Conservation (phyloP, 1,140 invertebrate species). For the Procambarus virginalis region DNA sequence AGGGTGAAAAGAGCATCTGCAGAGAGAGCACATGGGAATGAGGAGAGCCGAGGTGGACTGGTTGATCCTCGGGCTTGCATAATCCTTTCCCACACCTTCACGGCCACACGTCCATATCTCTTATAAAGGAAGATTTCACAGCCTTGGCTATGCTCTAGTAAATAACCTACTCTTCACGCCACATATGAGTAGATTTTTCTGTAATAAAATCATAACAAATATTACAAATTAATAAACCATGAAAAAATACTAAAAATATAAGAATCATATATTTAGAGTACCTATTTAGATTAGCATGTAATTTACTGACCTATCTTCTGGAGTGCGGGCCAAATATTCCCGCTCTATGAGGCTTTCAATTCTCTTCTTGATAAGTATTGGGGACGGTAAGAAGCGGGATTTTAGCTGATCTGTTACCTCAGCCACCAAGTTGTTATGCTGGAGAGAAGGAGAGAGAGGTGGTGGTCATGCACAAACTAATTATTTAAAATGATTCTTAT, state of each 20-base stretch:
- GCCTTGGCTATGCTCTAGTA: slow-evolving; percentile 50
- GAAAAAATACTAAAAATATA: slow-evolving; percentile 26
- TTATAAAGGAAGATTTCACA: slow-evolving; percentile 52
- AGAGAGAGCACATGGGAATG: slow-evolving; percentile 29
- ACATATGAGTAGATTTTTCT: slow-evolving; percentile 95
- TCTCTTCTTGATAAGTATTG: slow-evolving; percentile 98
- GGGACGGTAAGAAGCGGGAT: slow-evolving; percentile 96
- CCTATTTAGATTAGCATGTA: not conserved
- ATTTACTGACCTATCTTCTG: slow-evolving; percentile 84
- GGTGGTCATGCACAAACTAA: slow-evolving; percentile 19
- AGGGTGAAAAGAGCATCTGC: slow-evolving; percentile 55
- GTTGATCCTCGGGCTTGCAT: slow-evolving; percentile 9
- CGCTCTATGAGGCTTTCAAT: slow-evolving; percentile 99
- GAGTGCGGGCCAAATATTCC: slow-evolving; percentile 97
- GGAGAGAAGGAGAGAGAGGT: slow-evolving; percentile 67
- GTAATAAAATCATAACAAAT: slow-evolving; percentile 73
- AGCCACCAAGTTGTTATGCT: slow-evolving; percentile 95
- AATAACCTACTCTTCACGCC: slow-evolving; percentile 79
- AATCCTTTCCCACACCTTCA: slow-evolving; percentile 31
- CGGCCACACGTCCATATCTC: slow-evolving; percentile 42
- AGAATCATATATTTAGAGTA: not conserved
- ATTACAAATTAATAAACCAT: not conserved
- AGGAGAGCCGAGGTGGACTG: slow-evolving; percentile 54
- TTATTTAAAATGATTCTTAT: no score
- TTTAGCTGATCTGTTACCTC: slow-evolving; percentile 98